A percentile compares a stretch with the other conserved stretches of the same genome.
Conservation (phyloP, 2,888 invertebrate species). For the Patella ulyssiponensis region DNA sequence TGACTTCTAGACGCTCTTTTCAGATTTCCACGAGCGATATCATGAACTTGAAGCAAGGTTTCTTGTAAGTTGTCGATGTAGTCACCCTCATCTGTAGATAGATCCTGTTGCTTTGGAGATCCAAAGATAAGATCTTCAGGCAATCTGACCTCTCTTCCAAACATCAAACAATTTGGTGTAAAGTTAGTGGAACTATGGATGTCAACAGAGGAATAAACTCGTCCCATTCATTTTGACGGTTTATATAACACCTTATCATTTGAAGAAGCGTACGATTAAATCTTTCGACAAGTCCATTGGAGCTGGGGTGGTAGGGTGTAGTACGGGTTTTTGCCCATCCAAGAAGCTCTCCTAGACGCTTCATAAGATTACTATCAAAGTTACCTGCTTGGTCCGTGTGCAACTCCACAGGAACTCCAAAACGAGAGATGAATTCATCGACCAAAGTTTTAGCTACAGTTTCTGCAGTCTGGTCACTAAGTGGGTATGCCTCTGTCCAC, state of each 20-base stretch:
- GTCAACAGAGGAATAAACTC: slow-evolving; percentile 36
- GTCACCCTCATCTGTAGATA: no score
- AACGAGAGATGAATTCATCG: slow-evolving; percentile 30
- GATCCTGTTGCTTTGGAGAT: no score
- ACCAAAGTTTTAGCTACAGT: slow-evolving; percentile 23
- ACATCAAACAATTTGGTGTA: slow-evolving; percentile 33
- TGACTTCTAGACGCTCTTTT: not conserved
- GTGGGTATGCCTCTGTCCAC: slow-evolving; percentile 26
- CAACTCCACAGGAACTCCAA: slow-evolving; percentile 26
- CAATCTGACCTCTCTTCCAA: slow-evolving; percentile 35
- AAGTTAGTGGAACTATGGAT: slow-evolving; percentile 34
- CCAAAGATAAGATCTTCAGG: slow-evolving; percentile 32
- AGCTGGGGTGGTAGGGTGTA: slow-evolving; percentile 10
- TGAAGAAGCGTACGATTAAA: slow-evolving; percentile 34
- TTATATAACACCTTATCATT: slow-evolving; percentile 37
- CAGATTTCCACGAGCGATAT: not conserved
- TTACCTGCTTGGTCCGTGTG: slow-evolving; percentile 15
- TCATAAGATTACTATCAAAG: slow-evolving; percentile 21
- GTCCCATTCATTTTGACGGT: slow-evolving; percentile 41
- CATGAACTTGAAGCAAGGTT: not conserved
- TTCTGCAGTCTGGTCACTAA: slow-evolving; percentile 29
- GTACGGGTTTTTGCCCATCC: slow-evolving; percentile 26
- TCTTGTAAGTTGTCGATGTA: not conserved
- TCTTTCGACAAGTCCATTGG: slow-evolving; percentile 35
- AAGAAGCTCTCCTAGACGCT: slow-evolving; percentile 14